Base-by-base conservation (phyloP, 2,888 invertebrate species). In the Andricus curvator region DNA sequence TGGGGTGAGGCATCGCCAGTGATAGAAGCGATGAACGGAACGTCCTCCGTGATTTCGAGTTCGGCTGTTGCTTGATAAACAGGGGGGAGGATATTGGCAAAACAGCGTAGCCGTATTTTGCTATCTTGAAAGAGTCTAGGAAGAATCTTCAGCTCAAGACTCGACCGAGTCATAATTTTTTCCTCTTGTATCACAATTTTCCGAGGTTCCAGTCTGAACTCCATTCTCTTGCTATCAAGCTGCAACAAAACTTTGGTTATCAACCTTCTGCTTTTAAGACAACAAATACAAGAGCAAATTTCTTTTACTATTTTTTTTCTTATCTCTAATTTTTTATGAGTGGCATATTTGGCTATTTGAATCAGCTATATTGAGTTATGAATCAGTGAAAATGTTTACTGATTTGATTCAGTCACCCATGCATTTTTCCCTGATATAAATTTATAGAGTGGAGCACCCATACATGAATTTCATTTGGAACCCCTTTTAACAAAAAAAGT, bases 1-100 rank as follows among this genome's bases (percentile, higher is more conserved):
- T 90, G 92, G 0, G 92, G 89, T 8, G 90, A 90, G 13, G 92
- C 91, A 81, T 92, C 91, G 15, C 92, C 91, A 25, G 91, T 92
- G 80, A 92, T 92, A 25, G 92, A 90, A 48, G 92, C 91, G 74
- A 91, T 86, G 56, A 90, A 89, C 4, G 92, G 92, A 9, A 85
- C 88, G 66, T 91, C 92, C 80, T 92, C 91, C 77, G 85, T 86
- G 64, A 92, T 88, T 29, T 89, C 90, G 17, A 89, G 85, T 66
- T 91, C 90, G 17, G 86, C 87, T 5, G 89, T 88, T 56, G 90
- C 88, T 29, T 88, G 88, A 81, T 92, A 92, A 67, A 92, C 87
- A 60, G 87, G 87, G 15, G 88, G 83, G 78, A 92, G 83, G 78
- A 92, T 92, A 37, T 85, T 88, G 17, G 90, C 90, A 77, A 88